Evolutionary conservation across 2,888 invertebrate genomes (phyloP).

Genomic region (Acrobasis consociella): DNA sequence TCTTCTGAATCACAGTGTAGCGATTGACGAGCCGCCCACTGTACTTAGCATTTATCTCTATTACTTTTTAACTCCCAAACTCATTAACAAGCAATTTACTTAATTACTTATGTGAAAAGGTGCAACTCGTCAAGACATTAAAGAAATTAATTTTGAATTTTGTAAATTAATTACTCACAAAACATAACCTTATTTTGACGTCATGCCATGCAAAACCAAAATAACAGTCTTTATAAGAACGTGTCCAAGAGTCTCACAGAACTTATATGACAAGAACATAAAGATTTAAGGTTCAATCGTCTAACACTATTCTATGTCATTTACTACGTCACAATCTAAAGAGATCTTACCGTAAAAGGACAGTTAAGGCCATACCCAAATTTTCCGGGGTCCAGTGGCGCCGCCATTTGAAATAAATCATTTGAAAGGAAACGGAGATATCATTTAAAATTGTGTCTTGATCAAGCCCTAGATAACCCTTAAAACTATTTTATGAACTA

Average conservation of each 20-base stretch:
- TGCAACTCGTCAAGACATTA: background rate
- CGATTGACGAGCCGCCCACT: background rate
- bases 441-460: too few species aligned
- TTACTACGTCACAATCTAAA: conserved; percentile 13
- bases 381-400: too few species aligned
- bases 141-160: too few species aligned
- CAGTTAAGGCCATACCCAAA: too few species aligned
- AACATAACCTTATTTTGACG: conserved; percentile 1
- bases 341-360: background rate
- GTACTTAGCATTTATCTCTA: conserved; percentile 25
- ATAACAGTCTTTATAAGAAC: background rate
- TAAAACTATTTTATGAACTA: too few species aligned
- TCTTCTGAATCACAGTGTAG: conserved; percentile 18
- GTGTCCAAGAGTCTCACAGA: background rate
- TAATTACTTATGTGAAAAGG: background rate
- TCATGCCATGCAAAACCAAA: background rate
- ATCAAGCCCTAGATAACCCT: too few species aligned
- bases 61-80: conserved; percentile 27
- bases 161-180: background rate
- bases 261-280: background rate
- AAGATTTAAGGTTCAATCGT: background rate
- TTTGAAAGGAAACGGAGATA: too few species aligned
- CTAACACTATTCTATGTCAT: background rate
- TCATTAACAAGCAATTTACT: background rate
- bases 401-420: too few species aligned